Evolutionary conservation across 1,140 invertebrate genomes (phyloP), one percentile per base, ranked within the genome.

Genomic region (Macrotrachela quadricornifera): DNA sequence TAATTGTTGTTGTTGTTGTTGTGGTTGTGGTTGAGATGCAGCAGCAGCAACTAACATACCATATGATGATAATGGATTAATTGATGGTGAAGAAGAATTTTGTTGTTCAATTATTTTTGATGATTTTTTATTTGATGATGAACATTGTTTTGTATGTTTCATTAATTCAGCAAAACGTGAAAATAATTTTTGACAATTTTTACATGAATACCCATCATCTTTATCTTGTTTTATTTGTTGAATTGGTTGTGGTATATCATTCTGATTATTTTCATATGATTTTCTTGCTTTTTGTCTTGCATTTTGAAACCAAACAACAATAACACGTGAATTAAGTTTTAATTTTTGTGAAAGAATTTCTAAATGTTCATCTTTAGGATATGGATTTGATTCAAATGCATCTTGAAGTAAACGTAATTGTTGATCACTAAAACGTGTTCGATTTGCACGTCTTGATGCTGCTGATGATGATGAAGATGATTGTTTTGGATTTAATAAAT

Each of bases 331-430:
- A 64, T 84, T 90, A 1, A 94, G 71, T 57, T 82, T 81, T 21
- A 97, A 73, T 45, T 95, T 75, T 71, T 95, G 95, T 30, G 87
- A 94, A 39, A 99, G 74, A 68, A 96, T 94, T 70, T 97, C 92
- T 51, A 99, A 72, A 71, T 97, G 92, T 69, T 97, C 92, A 70
- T 99, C 92, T 74, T 96, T 97, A 8, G 92, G 94, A 69, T 96
- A 97, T 15, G 92, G 92, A 70, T 99, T 97, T 62, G 94, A 92
- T 70, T 97, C 91, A 71, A 97, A 99, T 70, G 96, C 96, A 63
- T 96, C 90, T 72, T 97, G 92, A 21, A 99, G 72, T 0, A 94
- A 87, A 74, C 95, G 92, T 17, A 96, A 90, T 71, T 99, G 90
- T 56, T 65, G 95, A 63, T 97, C 92, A 1, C 90, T 97, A 64